A percentile compares a stretch with the other conserved stretches of the same genome.
Evolutionary conservation across 1,140 invertebrate species (phyloP).

Genomic region (Pogonognathellus flavescens): DNA sequence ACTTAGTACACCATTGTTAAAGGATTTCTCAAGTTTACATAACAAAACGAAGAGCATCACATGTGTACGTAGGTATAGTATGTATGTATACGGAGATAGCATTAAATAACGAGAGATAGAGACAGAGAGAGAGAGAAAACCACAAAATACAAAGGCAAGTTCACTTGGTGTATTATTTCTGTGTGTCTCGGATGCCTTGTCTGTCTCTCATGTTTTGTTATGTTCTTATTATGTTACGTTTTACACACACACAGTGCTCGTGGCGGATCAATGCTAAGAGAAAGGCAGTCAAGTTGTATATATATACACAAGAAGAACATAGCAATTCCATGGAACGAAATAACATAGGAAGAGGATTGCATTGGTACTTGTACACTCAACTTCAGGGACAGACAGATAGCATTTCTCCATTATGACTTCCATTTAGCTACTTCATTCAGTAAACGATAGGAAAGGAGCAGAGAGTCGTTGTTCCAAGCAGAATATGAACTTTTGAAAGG

Average conservation of each 20-base stretch:
- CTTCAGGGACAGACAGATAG: too few species aligned
- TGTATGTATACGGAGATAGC: not conserved
- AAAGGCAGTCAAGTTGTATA: not conserved
- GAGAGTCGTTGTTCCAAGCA: too few species aligned
- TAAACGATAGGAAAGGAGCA: not conserved
- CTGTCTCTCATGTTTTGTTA: not conserved
- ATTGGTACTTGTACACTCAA: too few species aligned
- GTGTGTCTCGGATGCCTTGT: too few species aligned
- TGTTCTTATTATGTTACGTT: not conserved
- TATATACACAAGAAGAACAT: not conserved
- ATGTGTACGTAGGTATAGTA: too few species aligned
- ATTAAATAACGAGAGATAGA: slow-evolving; percentile 1
- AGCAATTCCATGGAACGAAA: not conserved
- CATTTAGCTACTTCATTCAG: not conserved
- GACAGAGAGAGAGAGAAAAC: not conserved
- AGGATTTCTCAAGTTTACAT: too few species aligned
- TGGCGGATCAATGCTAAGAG: not conserved
- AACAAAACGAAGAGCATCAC: too few species aligned
- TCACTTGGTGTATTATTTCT: slow-evolving; percentile 25
- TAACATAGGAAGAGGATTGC: not conserved
- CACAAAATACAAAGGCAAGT: slow-evolving; percentile 20
- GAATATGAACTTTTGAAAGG: not conserved
- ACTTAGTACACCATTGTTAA: too few species aligned
- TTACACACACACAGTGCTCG: not conserved
- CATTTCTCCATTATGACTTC: not conserved